These are phyloP conservation scores for Agrotis exclamationis DNA, from an alignment of 2,888 invertebrate species.

Conservation along the genomic window DNA sequence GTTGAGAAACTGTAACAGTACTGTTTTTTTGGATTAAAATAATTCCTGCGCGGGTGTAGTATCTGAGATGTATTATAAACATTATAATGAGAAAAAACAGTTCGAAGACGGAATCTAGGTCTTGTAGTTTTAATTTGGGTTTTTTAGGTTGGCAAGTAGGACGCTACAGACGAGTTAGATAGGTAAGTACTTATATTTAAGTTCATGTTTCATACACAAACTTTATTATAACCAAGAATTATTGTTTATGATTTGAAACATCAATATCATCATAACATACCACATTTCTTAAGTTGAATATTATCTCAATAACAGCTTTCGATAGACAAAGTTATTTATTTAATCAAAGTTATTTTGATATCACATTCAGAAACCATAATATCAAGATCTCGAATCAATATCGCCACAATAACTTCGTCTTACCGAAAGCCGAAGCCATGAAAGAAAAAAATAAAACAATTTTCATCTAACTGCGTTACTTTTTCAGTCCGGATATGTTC, in stretches of 20 bases:
- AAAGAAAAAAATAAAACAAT: conserved; percentile 1
- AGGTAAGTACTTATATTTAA: no score
- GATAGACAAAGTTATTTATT: neutral
- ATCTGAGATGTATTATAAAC: neutral
- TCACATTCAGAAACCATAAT: neutral
- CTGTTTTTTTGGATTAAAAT: neutral
- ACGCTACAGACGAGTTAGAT: neutral
- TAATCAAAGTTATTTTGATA: neutral
- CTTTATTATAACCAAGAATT: neutral
- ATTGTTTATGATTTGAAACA: no score
- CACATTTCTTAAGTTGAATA: neutral
- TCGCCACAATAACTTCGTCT: neutral
- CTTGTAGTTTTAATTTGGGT: neutral
- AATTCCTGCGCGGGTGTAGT: conserved; percentile 10
- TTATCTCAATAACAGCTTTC: no score
- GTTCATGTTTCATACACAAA: neutral
- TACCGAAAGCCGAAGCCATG: neutral
- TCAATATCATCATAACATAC: neutral
- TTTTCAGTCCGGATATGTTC: conserved; percentile 48
- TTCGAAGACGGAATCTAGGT: neutral
- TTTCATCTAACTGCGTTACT: neutral
- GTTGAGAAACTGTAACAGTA: conserved; percentile 20
- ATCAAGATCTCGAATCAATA: neutral
- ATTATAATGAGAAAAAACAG: neutral
- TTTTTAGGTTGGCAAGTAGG: neutral